phyloP scores from a whole-genome alignment of 2,113 vertebrate genomes.

The Chunga burmeisteri region DNA sequence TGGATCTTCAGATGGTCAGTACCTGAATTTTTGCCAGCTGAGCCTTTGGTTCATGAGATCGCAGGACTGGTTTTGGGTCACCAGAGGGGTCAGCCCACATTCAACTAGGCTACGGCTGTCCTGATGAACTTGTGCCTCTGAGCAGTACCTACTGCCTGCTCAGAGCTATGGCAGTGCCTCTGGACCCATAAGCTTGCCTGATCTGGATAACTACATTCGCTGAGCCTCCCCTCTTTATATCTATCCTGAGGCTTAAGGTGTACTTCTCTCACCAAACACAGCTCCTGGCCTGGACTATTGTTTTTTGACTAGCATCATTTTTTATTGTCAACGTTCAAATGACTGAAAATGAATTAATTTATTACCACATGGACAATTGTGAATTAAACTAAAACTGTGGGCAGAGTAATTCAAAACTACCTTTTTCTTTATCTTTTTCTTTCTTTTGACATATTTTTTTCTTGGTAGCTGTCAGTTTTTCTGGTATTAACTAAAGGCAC shows the following conservation, averaged over 20 bases:
- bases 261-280: not conserved
- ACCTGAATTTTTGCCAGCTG: not conserved
- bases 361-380: not conserved
- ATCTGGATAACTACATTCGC: rapidly evolving
- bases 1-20: not conserved
- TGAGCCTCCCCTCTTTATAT: not conserved
- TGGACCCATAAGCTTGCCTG: rapidly evolving
- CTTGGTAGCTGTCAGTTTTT: not conserved
- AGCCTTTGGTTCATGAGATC: not conserved
- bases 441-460: not conserved
- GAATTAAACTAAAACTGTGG: not conserved
- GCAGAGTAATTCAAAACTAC: not conserved
- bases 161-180: not conserved
- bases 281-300: not conserved
- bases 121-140: not conserved
- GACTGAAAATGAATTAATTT: not conserved
- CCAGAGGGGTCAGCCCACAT: not conserved
- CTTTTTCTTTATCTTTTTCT: not conserved
- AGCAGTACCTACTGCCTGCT: not conserved
- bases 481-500: not conserved
- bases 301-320: not conserved
- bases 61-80: not conserved
- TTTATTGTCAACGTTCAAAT: not conserved
- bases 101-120: not conserved
- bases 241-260: not conserved